These are phyloP conservation scores for Aphelocoma californica DNA, from an alignment of 2,797 vertebrate species.

Conservation along the genomic window DNA sequence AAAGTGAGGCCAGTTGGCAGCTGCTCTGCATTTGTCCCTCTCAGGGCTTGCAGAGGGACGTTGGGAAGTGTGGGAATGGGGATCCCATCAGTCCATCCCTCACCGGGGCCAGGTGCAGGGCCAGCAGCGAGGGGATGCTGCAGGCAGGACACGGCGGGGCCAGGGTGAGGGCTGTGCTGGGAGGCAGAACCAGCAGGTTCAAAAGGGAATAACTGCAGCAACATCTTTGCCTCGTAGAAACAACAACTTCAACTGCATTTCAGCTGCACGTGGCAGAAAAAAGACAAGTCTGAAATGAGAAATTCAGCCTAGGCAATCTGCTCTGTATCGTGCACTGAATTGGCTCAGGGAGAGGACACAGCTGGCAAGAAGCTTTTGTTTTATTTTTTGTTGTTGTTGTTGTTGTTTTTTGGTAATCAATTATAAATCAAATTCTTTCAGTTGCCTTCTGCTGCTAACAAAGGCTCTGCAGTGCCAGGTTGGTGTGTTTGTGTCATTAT, in stretches of 20 bases:
- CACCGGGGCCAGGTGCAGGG: rapidly evolving
- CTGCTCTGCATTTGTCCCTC: constrained; percentile 43
- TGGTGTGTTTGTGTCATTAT: neutral
- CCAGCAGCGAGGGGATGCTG: neutral
- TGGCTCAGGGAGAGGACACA: constrained; percentile 30
- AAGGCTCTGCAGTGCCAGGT: neutral
- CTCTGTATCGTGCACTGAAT: neutral
- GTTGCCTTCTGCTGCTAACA: neutral
- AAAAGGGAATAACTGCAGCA: constrained; percentile 44
- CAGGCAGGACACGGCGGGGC: neutral
- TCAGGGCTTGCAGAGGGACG: constrained; percentile 28
- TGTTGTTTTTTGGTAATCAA: neutral
- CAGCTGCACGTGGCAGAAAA: constrained; percentile 46
- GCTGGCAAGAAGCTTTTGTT: neutral
- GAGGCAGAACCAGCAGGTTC: constrained; percentile 31
- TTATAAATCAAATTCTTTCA: neutral
- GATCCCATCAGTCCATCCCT: neutral
- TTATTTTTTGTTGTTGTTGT: neutral
- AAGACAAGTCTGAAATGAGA: constrained; percentile 47
- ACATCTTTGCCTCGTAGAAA: constrained; percentile 42
- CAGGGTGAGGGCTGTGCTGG: neutral
- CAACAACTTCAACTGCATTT: constrained; percentile 39
- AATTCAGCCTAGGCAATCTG: constrained; percentile 24
- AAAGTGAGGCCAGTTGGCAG: constrained; percentile 45
- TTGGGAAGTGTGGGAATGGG: neutral